Conservation (phyloP, 2,888 invertebrate species). For the Mesorhabditis spiculigera region DNA sequence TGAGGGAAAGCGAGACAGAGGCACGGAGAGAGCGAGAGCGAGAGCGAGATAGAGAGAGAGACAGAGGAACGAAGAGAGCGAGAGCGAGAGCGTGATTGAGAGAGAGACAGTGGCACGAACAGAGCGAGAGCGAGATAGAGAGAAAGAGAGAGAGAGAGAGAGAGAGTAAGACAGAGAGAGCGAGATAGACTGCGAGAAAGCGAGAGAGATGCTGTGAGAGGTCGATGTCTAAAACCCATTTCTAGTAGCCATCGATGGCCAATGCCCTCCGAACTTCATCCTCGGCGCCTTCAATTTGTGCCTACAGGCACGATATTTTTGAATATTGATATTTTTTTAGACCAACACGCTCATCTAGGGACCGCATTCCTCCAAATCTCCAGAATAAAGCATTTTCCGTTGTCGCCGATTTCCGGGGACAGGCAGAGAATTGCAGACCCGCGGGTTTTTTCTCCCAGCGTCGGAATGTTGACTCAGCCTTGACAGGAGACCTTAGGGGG, state of each 20-base stretch:
- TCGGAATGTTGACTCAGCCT: too few species aligned
- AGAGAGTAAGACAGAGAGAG: too few species aligned
- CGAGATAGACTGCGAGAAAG: background rate
- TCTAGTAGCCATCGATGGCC: background rate
- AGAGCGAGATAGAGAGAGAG: background rate
- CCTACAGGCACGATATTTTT: background rate
- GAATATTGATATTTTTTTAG: too few species aligned
- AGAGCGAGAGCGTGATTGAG: background rate
- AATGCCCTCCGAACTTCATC: background rate
- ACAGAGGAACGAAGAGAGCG: background rate
- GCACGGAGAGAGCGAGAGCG: background rate
- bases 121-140: background rate
- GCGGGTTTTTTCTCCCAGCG: too few species aligned
- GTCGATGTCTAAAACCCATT: background rate
- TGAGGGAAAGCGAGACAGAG: background rate
- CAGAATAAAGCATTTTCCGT: too few species aligned
- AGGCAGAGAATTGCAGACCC: too few species aligned
- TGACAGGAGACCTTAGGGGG: too few species aligned
- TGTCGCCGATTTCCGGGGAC: too few species aligned
- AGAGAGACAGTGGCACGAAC: too few species aligned
- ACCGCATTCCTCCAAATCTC: too few species aligned
- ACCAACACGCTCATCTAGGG: too few species aligned
- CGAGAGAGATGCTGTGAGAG: background rate
- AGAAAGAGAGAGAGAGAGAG: background rate
- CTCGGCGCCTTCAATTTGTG: conserved; percentile 1